Conservation (phyloP, 2,113 vertebrate genomes). For the Zosterops borbonicus region DNA sequence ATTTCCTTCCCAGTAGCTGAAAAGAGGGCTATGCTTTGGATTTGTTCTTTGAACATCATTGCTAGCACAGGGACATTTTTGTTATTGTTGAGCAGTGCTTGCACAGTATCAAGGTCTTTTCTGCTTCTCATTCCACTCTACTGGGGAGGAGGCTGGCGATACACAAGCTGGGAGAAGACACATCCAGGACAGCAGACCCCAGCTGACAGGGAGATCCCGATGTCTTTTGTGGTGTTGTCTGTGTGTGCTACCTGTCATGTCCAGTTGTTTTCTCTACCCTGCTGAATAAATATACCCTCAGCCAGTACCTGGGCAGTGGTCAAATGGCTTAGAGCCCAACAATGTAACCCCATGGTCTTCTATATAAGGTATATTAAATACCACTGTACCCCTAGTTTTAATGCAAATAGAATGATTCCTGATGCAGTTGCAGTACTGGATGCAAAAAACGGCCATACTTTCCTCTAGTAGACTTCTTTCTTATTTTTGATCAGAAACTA, state of each 20-base stretch:
- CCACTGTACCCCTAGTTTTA: neutral
- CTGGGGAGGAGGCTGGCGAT: neutral
- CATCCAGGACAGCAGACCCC: neutral
- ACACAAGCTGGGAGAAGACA: neutral
- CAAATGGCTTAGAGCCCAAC: neutral
- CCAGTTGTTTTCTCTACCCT: neutral
- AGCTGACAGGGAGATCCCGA: neutral
- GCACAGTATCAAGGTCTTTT: neutral
- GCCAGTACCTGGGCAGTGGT: neutral
- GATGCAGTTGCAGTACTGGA: neutral
- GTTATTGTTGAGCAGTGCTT: neutral
- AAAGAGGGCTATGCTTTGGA: neutral
- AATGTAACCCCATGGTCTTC: neutral
- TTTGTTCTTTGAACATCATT: neutral
- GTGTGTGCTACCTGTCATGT: no score
- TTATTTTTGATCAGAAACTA: neutral
- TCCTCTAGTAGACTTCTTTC: neutral
- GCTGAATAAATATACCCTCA: neutral
- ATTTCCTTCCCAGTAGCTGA: neutral
- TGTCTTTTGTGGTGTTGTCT: fast-evolving
- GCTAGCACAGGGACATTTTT: neutral
- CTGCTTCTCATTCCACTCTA: neutral
- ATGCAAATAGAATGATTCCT: neutral
- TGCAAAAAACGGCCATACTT: neutral
- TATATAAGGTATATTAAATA: neutral